Percentiles rank a stretch among this genome's conserved stretches.
Evolutionary conservation across 30 jellyfish, hydroid and myxozoan genomes (phyloP).

Genomic region (Hydra vulgaris): DNA sequence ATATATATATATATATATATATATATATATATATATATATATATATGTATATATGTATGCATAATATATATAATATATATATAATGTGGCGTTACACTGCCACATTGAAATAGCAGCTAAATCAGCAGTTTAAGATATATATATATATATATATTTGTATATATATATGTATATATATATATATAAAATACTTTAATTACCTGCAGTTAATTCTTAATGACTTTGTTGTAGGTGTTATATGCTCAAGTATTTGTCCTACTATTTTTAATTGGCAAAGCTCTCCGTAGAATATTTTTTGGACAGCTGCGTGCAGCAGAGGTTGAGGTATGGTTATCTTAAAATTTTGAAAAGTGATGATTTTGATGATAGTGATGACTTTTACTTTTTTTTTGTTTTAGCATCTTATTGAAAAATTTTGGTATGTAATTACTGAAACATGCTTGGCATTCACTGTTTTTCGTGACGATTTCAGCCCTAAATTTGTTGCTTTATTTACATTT

Average conservation of each 20-base stretch:
- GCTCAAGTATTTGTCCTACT: constrained; percentile 83
- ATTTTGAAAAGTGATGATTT: too few relatives aligned
- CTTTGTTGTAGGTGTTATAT: constrained; percentile 54
- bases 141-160: too few relatives aligned
- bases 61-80: too few relatives aligned
- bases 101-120: too few relatives aligned
- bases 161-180: background rate
- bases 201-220: background rate
- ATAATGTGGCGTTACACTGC: too few relatives aligned
- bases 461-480: constrained; percentile 86
- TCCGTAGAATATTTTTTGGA: constrained; percentile 87
- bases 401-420: constrained; percentile 90
- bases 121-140: too few relatives aligned
- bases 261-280: constrained; percentile 67
- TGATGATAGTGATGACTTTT: too few relatives aligned
- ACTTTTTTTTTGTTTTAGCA: constrained; percentile 37
- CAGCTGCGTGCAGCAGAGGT: constrained; percentile 95
- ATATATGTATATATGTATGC: too few relatives aligned
- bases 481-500: constrained; percentile 80
- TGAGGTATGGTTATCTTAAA: constrained; percentile 46
- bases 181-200: too few relatives aligned
- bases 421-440: constrained; percentile 92
- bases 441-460: constrained; percentile 95
- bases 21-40: too few relatives aligned
- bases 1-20: too few relatives aligned